A percentile compares a stretch with the other conserved stretches of the same genome.
These are phyloP conservation scores for Carlito syrichta DNA, from an alignment of 2,113 vertebrate genomes.

Conservation along the genomic window DNA sequence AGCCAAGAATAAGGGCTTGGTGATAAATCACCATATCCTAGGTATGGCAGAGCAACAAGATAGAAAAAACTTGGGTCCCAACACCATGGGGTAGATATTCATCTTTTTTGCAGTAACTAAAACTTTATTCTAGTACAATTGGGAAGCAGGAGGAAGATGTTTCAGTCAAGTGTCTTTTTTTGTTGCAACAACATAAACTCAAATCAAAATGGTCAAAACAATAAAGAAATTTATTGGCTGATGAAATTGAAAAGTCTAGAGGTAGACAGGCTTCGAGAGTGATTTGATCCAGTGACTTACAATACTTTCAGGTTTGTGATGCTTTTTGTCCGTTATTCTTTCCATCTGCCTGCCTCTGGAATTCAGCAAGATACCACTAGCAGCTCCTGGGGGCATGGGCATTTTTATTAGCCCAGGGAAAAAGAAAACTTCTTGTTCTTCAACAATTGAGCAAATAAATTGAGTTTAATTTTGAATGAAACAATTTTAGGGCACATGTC, in stretches of 20 bases:
- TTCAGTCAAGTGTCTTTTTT: background rate
- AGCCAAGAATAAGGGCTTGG: background rate
- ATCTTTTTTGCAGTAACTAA: background rate
- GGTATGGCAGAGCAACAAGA: background rate
- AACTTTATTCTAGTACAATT: background rate
- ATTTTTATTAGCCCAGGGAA: background rate
- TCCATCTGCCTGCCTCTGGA: background rate
- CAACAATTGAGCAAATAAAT: background rate
- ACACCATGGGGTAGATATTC: background rate
- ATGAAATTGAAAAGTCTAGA: background rate
- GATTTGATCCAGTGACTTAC: background rate
- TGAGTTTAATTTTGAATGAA: background rate
- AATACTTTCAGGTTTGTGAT: background rate
- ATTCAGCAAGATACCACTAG: background rate
- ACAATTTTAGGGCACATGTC: background rate
- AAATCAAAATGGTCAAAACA: background rate
- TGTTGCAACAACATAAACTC: conserved; percentile 1
- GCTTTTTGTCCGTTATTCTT: background rate
- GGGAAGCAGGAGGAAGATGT: background rate
- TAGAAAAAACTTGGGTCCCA: background rate
- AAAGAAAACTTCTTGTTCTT: background rate
- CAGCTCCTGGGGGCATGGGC: background rate
- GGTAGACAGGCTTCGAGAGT: background rate
- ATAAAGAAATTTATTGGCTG: background rate
- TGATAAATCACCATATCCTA: background rate